Evolutionary conservation across 2,797 vertebrate species (phyloP), one percentile per base, ranked within the genome.

Genomic region (Catostomus latipinnis): DNA sequence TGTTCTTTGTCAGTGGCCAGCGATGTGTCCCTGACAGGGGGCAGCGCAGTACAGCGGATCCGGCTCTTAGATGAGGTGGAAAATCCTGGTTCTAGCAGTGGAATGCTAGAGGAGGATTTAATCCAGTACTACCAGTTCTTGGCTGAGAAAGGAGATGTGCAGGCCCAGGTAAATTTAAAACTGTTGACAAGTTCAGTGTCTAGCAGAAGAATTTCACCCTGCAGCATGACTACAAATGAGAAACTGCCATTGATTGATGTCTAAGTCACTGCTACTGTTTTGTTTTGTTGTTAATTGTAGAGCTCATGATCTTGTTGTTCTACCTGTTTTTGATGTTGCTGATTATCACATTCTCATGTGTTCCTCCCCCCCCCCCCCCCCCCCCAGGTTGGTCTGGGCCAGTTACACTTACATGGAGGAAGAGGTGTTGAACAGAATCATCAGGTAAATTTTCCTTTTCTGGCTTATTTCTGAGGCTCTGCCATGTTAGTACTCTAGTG

Each of bases 81-180:
- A 90, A 98, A 97, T 89, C 97, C 97, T 0, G 98, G 98, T 62
- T 97, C 97, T 85, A 95, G 96, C 87, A 98, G 95, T 69, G 97
- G 96, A 6, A 98, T 99, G 97, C 89, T 99, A 67, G 98, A 99
- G 89, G 97, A 99, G 90, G 98, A 99, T 83, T 92, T 99, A 79
- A 99, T 99, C 90, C 98, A 99, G 75, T 99, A 99, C 90, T 99
- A 99, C 80, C 98, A 99, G 88, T 99, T 99, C 84, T 90, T 99
- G 80, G 98, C 98, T 61, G 97, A 99, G 90, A 99, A 99, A 71
- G 98, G 98, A 80, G 98, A 99, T 14, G 96, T 99, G 13, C 98
- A 99, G 89, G 98, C 98, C 52, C 98, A 99, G 96, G 98, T 99
- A 75, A 8, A 14, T 11, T 18, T 53, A 11, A 65, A 65, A 78